Evolutionary conservation across 2,797 vertebrate species (phyloP).

Genomic region (Pelochelys cantorii): DNA sequence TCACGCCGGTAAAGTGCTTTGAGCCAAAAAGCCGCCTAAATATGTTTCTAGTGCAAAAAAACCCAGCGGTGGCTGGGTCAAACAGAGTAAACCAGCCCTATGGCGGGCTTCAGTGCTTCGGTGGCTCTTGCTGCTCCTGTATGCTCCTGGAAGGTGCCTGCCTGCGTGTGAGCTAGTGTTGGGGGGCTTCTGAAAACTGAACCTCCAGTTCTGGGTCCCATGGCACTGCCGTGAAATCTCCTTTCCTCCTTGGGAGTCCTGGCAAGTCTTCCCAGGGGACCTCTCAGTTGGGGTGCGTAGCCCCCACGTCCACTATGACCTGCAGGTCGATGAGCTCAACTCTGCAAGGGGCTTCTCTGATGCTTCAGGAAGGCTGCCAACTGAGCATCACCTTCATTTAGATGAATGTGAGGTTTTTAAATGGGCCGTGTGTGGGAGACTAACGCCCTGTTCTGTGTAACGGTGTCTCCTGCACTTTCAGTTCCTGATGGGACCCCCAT

Average conservation of each 20-base stretch:
- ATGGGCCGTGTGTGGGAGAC: background rate
- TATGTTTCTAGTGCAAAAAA: background rate
- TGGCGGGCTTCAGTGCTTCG: fast-evolving
- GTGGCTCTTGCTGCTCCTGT: fast-evolving
- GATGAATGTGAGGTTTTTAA: background rate
- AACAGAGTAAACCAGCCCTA: constrained; percentile 15
- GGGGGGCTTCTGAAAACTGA: background rate
- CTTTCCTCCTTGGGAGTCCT: background rate
- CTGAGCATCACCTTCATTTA: background rate
- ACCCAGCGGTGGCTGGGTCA: background rate
- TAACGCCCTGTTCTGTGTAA: background rate
- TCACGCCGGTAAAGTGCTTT: constrained; percentile 48
- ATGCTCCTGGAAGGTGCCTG: fast-evolving
- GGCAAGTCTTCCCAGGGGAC: background rate
- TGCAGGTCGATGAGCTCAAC: background rate
- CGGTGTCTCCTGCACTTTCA: background rate
- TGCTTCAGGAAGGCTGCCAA: background rate
- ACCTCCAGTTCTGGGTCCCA: background rate
- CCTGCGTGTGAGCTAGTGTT: fast-evolving
- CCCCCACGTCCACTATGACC: background rate
- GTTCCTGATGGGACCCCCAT: background rate
- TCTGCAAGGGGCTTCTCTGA: background rate
- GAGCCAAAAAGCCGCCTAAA: constrained; percentile 19
- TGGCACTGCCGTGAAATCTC: background rate
- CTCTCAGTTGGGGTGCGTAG: background rate